A percentile compares a stretch with the other conserved stretches of the same genome.
These are phyloP conservation scores for Muraenolepis orangiensis DNA, from an alignment of 2,797 vertebrate species.

Conservation along the genomic window DNA sequence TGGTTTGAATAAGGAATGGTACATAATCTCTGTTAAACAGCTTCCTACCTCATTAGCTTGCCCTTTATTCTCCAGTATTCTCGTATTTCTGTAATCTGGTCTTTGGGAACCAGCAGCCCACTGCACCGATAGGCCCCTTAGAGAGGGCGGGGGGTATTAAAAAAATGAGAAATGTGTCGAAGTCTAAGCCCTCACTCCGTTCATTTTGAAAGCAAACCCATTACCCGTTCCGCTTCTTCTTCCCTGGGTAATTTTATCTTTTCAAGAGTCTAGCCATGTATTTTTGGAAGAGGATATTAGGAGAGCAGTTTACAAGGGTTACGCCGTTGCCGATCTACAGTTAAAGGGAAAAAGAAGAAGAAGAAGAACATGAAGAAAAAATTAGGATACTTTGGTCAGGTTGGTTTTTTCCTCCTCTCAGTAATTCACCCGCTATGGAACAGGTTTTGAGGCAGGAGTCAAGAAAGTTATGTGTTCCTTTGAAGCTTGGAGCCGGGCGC, in stretches of 20 bases:
- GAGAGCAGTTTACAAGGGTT: not conserved
- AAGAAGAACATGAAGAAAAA: too few relatives aligned
- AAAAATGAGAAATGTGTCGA: not conserved
- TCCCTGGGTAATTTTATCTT: not conserved
- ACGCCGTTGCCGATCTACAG: too few relatives aligned
- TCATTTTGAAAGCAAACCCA: slow-evolving; percentile 19
- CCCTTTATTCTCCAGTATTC: slow-evolving; percentile 29
- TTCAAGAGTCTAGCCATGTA: slow-evolving; percentile 1
- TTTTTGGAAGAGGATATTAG: not conserved
- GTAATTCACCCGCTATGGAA: slow-evolving; percentile 16
- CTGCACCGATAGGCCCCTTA: not conserved
- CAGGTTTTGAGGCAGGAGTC: slow-evolving; percentile 1
- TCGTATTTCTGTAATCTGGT: slow-evolving; percentile 26
- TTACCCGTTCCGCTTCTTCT: slow-evolving; percentile 16
- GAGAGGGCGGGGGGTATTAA: not conserved
- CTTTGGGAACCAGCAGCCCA: slow-evolving; percentile 14
- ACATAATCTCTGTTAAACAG: slow-evolving; percentile 39
- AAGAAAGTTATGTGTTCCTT: slow-evolving; percentile 8
- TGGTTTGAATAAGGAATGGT: slow-evolving; percentile 29
- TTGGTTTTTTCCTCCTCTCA: not conserved
- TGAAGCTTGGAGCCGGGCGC: slow-evolving; percentile 6
- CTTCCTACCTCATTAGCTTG: not conserved
- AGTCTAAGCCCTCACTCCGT: not conserved
- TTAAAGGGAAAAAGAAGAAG: too few relatives aligned
- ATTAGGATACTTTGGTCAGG: not conserved